Evolutionary conservation across 64 coral and sea anemone species (phyloP).

Genomic region (Cladopsammia gracilis): DNA sequence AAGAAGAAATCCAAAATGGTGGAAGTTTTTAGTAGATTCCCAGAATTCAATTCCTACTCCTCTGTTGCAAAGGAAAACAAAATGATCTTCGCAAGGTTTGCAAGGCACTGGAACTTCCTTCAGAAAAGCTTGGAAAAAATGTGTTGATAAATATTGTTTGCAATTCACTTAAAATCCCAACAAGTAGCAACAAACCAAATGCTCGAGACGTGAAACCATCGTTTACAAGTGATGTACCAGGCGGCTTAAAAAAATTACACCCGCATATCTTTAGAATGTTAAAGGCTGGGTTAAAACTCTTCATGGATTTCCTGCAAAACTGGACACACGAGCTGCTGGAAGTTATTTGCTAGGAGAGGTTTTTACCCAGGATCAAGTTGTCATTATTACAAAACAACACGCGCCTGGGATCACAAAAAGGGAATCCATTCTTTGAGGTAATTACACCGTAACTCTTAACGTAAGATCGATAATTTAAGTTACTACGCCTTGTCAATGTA

Average conservation of each 20-base stretch:
- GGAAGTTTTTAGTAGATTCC: too few relatives aligned
- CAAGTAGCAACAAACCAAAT: slow-evolving; percentile 42
- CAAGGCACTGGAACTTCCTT: slow-evolving; percentile 35
- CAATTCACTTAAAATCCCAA: slow-evolving; percentile 59
- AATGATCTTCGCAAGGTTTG: slow-evolving; percentile 30
- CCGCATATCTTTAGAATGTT: slow-evolving; percentile 35
- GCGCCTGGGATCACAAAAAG: slow-evolving; percentile 62
- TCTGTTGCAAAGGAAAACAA: background rate
- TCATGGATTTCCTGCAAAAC: slow-evolving; percentile 28
- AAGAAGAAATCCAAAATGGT: too few relatives aligned
- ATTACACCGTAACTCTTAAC: too few relatives aligned
- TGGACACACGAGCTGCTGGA: slow-evolving; percentile 61
- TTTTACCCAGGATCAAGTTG: slow-evolving; percentile 65
- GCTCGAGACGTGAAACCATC: background rate
- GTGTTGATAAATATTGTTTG: slow-evolving; percentile 59
- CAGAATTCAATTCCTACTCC: too few relatives aligned
- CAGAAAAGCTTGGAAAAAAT: slow-evolving; percentile 44
- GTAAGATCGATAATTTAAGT: too few relatives aligned
- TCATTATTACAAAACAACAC: slow-evolving; percentile 67
- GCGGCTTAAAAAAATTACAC: slow-evolving; percentile 28
- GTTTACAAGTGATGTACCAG: slow-evolving; percentile 18
- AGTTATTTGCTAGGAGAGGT: slow-evolving; percentile 69
- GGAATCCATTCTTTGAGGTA: slow-evolving; percentile 60
- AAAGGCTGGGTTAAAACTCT: slow-evolving; percentile 43
- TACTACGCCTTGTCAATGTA: too few relatives aligned